Evolutionary conservation across 2,888 invertebrate genomes (phyloP), one percentile per base, ranked within the genome.

Genomic region (Patella ulyssiponensis): DNA sequence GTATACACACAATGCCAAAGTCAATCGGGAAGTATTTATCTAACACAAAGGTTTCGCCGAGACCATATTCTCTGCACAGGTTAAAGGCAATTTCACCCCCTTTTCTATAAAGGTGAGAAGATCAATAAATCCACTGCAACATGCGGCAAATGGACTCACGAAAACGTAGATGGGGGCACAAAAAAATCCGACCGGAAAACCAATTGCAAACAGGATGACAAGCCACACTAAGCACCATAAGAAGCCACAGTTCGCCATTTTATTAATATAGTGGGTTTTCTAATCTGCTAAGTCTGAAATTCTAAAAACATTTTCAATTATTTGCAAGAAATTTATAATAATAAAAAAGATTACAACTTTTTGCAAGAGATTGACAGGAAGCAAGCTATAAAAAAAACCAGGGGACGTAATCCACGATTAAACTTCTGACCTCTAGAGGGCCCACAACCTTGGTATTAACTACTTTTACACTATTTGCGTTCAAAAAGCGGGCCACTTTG

Each of bases 201-300:
- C 91, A 80, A 91, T 85, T 17, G 90, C 81, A 7, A 91, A 79
- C 14, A 91, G 83, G 54, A 91, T 84, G 11, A 90, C 84, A 56
- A 91, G 86, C 91, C 91, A 91, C 44, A 91, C 82, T 23, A 91
- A 85, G 70, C 89, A 86, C 89, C 90, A 91, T n/a, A 90, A 82
- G 83, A 86, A 87, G 12, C 87, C 85, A 81, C 90, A 90, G 78
- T 88, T 84, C 33, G 86, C 88, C 87, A 87, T 87, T 20, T 52
- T 77, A 20, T 7, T 70, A 44, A 33, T 15, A 17, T 3, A 33
- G 4, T 33, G 44, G 33, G 51, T 27, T 64, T 44, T 44, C 9
- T 44, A 44, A 44, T 44, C 44, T 44, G 44, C 44, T 44, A 7
- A 44, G 44, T 44, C 44, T 44, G 44, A 44, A 44, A 44, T 44